Conservation (phyloP, 2,113 vertebrate genomes). For the Pleuronectes platessa region DNA sequence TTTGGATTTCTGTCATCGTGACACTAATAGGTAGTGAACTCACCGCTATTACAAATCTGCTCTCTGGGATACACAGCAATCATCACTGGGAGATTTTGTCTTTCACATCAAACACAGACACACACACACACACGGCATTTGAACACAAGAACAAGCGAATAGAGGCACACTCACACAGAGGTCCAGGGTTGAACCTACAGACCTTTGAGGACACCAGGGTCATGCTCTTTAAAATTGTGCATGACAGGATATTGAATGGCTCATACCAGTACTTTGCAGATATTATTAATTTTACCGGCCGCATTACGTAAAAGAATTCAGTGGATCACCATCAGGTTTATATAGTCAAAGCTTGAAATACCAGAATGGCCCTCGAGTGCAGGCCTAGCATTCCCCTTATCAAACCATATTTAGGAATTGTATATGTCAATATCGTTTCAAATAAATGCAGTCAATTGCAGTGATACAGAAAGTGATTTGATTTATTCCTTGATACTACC, state of each 20-base stretch:
- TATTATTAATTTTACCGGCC: not conserved
- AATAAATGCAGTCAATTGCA: no score
- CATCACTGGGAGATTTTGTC: conserved; percentile 41
- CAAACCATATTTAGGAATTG: no score
- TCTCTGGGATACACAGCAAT: conserved; percentile 44
- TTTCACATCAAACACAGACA: conserved; percentile 16
- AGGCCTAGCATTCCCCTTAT: no score
- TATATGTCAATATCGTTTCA: no score
- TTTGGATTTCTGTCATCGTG: conserved; percentile 54
- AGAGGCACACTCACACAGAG: conserved; percentile 7
- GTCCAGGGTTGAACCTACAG: not conserved
- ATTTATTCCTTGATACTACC: no score
- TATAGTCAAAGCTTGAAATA: not conserved
- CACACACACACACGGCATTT: not conserved
- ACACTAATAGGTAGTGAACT: conserved; percentile 44
- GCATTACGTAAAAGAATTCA: not conserved
- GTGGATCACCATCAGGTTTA: not conserved
- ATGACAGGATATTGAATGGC: not conserved
- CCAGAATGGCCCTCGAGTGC: no score
- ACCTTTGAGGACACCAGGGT: not conserved
- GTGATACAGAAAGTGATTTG: no score
- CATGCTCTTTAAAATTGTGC: conserved; percentile 1
- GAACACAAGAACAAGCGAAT: not conserved
- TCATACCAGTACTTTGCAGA: not conserved
- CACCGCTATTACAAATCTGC: conserved; percentile 42